Conservation (phyloP, 2,797 vertebrate genomes). For the Philypnodon macrostomus region DNA sequence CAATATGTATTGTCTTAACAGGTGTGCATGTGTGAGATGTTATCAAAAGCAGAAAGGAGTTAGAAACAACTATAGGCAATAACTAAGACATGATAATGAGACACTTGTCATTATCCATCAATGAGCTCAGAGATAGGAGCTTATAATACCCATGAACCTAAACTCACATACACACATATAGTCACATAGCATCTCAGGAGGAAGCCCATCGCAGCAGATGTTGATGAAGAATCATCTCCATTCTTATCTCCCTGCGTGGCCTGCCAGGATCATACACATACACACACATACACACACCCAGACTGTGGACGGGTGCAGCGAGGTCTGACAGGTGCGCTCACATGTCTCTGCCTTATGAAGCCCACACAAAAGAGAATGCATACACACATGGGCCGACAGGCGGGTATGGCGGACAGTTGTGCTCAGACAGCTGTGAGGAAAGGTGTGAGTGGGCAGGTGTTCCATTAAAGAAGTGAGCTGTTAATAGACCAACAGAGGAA, state of each 20-base stretch:
- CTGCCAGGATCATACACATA: constrained; percentile 50
- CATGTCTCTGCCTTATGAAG: constrained; percentile 52
- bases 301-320: constrained; percentile 39
- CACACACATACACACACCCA: constrained; percentile 31
- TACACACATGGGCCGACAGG: constrained; percentile 41
- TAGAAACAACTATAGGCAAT: constrained; percentile 76
- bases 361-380: constrained; percentile 27
- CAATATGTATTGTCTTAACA: constrained; percentile 6
- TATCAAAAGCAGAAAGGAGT: constrained; percentile 75
- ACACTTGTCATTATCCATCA: constrained; percentile 74
- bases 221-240: constrained; percentile 67
- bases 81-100: constrained; percentile 77
- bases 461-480: constrained; percentile 65
- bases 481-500: constrained; percentile 20
- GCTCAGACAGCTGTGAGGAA: constrained; percentile 69
- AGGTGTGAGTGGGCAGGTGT: constrained; percentile 74
- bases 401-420: too few relatives aligned
- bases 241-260: constrained; percentile 61
- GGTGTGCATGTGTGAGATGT: constrained; percentile 39
- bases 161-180: constrained; percentile 33
- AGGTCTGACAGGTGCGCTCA: constrained; percentile 70
- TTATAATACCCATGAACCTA: constrained; percentile 39
- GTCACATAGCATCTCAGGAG: constrained; percentile 65
- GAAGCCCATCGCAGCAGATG: constrained; percentile 69
- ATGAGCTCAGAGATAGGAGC: constrained; percentile 64